Evolutionary conservation across 2,113 vertebrate species (phyloP).

Genomic region (Phyllostomus hastatus): DNA sequence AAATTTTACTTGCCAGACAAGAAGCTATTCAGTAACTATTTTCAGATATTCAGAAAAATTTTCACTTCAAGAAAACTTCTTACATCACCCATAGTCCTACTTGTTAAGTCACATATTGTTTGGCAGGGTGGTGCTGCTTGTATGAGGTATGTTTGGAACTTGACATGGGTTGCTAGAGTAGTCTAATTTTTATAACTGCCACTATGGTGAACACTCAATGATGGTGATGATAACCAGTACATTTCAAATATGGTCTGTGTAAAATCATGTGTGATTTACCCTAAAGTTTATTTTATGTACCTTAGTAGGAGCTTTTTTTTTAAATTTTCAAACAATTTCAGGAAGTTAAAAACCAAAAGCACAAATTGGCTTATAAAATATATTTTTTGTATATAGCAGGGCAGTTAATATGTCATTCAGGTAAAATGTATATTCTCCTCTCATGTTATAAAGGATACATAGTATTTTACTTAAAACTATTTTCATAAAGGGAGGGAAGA

Average conservation of each 20-base stretch:
- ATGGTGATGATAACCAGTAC: background rate
- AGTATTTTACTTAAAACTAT: background rate
- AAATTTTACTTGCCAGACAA: background rate
- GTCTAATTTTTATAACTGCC: background rate
- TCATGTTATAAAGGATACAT: background rate
- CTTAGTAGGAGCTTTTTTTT: background rate
- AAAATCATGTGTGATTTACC: background rate
- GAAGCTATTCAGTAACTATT: background rate
- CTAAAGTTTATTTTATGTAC: background rate
- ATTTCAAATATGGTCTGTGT: background rate
- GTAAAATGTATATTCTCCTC: background rate
- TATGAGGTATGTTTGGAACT: background rate
- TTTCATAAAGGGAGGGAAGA: background rate
- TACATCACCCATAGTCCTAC: accelerated
- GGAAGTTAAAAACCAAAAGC: background rate
- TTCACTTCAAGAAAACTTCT: background rate
- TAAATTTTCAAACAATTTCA: background rate
- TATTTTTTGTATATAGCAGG: background rate
- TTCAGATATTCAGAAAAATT: background rate
- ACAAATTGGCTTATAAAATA: background rate
- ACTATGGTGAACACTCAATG: background rate
- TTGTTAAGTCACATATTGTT: background rate
- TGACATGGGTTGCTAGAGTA: background rate
- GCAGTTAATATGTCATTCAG: background rate
- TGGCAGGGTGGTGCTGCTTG: background rate